phyloP scores from a whole-genome alignment of 2,888 invertebrate genomes.

The Chorisops tibialis region DNA sequence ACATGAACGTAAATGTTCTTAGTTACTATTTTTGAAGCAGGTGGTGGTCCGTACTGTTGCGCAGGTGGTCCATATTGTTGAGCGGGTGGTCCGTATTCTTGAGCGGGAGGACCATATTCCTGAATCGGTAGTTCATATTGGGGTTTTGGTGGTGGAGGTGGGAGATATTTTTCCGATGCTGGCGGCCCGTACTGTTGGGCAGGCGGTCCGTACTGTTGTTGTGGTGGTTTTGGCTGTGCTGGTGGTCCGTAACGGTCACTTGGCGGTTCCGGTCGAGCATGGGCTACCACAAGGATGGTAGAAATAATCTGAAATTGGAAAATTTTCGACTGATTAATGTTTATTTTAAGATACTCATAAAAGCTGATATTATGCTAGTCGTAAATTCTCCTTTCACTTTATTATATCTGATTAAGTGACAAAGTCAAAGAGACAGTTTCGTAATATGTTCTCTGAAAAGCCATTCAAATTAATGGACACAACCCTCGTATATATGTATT shows the following conservation, averaged over 20 bases:
- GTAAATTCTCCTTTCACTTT: no score
- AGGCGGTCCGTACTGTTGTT: constrained; percentile 43
- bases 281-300: constrained; percentile 47
- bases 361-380: no score
- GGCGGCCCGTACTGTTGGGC: constrained; percentile 37
- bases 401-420: no score
- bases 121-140: constrained; percentile 30
- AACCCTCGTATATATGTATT: no score
- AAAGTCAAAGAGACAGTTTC: no score
- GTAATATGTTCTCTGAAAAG: no score
- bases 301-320: constrained; percentile 45
- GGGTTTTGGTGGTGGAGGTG: constrained; percentile 36
- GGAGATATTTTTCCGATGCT: constrained; percentile 48
- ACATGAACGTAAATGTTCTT: constrained; percentile 57
- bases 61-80: constrained; percentile 40
- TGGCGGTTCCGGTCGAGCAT: constrained; percentile 53
- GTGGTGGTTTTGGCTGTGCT: constrained; percentile 34
- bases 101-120: constrained; percentile 36
- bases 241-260: constrained; percentile 37
- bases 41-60: constrained; percentile 48
- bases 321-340: no score
- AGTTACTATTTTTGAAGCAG: constrained; percentile 46
- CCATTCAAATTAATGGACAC: no score
- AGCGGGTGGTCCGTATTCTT: constrained; percentile 38
- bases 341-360: no score